Evolutionary conservation across 2,797 vertebrate genomes (phyloP), one percentile per base, ranked within the genome.

Genomic region (Ptychadena robeensis): DNA sequence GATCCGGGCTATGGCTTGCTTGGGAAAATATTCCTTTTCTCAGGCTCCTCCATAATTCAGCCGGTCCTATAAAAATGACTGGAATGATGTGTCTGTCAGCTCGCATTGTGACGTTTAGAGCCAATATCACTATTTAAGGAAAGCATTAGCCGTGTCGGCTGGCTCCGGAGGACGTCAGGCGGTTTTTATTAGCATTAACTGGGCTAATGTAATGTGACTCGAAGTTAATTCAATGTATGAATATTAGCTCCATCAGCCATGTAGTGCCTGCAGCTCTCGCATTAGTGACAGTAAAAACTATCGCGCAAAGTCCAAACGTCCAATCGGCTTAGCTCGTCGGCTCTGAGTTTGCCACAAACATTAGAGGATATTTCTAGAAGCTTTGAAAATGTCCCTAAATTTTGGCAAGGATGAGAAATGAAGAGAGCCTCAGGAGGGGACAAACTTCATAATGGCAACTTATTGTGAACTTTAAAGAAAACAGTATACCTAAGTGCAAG

Each of bases 121-220:
- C 30, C 59, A 61, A 84, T 73, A 84, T 84, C 59, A 79, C 44
- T 69, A 74, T 79, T 83, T 79, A 80, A 73, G 65, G 25, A 22
- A 59, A 40, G 69, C 65, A 79, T 79, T 73, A 79, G 27, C 68
- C 53, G 61, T 18, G 63, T 40, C 61, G 30, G 48, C 38, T 57
- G 82, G 31, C 69, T 30, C 66, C 22, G 34, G 18, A 40, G 70
- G 40, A 74, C 67, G 63, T 35, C 9, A 38, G 77, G 71, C 82
- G 37, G 73, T 84, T 84, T 84, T 67, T 61, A 83, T 83, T 83
- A 83, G 69, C 76, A 80, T 80, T 84, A 84, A 67, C 70, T 68
- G 40, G 12, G 77, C 82, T 84, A 84, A 84, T 84, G 70, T 84
- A 79, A 84, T 79, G 70, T 80, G 82, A 79, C 82, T 84, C 18